Evolutionary conservation across 2,113 vertebrate species (phyloP).

Genomic region (Triplophysa dalaica): DNA sequence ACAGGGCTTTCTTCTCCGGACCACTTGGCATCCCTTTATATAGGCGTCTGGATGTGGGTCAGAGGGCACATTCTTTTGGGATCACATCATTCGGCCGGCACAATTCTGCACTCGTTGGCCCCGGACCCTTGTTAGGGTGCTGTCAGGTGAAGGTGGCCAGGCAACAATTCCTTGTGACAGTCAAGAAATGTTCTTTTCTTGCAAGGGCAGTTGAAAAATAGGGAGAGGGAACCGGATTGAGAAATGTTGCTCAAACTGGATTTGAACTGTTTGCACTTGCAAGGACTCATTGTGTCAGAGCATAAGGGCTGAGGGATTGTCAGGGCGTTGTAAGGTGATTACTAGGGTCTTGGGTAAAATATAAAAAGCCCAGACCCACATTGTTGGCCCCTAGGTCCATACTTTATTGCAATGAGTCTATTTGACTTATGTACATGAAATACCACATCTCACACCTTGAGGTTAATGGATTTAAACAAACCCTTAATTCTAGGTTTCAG

Average conservation of each 20-base stretch:
- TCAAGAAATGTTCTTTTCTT: not conserved
- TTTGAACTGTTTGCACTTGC: no score
- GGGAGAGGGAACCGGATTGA: no score
- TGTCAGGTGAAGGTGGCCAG: not conserved
- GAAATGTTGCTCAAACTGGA: no score
- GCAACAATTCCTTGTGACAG: not conserved
- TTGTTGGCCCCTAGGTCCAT: no score
- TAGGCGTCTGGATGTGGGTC: slow-evolving; percentile 30
- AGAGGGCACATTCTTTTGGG: slow-evolving; percentile 43
- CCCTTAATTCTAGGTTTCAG: not conserved
- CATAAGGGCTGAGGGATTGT: no score
- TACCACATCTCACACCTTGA: no score
- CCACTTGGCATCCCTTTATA: slow-evolving; percentile 34
- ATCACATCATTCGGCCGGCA: slow-evolving; percentile 31
- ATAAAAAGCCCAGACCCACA: no score
- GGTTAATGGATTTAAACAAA: not conserved
- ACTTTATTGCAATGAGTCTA: no score
- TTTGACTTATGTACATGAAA: no score
- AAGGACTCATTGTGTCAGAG: no score
- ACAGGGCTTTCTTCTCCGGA: slow-evolving; percentile 21
- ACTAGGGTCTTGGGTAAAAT: no score
- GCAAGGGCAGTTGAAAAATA: not conserved
- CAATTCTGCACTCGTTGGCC: not conserved
- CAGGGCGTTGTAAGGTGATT: no score
- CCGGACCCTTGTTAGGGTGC: not conserved